Evolutionary conservation across 2,888 invertebrate genomes (phyloP).

Genomic region (Podabrus alpinus): DNA sequence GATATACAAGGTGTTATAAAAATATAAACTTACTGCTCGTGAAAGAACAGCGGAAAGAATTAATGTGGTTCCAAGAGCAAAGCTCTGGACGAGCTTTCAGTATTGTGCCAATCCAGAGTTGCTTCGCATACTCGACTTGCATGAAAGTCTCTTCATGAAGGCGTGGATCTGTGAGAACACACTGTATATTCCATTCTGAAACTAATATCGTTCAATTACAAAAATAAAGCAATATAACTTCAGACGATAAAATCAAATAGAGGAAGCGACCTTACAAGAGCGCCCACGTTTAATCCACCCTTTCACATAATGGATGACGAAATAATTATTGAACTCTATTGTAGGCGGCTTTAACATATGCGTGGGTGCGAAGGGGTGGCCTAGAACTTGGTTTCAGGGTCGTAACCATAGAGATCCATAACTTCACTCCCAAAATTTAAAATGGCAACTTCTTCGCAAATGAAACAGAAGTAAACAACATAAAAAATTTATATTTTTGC

Average conservation of each 20-base stretch:
- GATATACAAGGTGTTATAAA: no score
- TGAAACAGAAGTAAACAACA: not conserved
- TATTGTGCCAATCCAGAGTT: no score
- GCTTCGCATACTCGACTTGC: no score
- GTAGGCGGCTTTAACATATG: slow-evolving; percentile 35
- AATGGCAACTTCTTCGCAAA: slow-evolving; percentile 25
- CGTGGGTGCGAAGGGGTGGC: slow-evolving; percentile 38
- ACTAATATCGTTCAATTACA: not conserved
- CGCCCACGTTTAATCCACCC: slow-evolving; percentile 8
- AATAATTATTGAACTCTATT: slow-evolving; percentile 24
- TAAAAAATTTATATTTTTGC: not conserved
- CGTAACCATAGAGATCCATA: slow-evolving; percentile 35
- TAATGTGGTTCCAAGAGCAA: no score
- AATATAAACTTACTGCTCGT: no score
- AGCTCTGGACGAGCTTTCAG: no score
- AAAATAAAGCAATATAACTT: not conserved
- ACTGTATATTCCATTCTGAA: not conserved
- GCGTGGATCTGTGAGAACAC: not conserved
- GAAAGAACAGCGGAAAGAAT: no score
- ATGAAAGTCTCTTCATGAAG: not conserved
- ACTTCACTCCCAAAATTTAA: slow-evolving; percentile 28
- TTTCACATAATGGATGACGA: slow-evolving; percentile 19
- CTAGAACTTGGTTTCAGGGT: slow-evolving; percentile 40
- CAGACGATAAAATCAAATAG: slow-evolving; percentile 1
- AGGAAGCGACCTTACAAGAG: slow-evolving; percentile 7